Base-by-base conservation (phyloP, 2,113 vertebrate species). In the Bubo scandiacus region DNA sequence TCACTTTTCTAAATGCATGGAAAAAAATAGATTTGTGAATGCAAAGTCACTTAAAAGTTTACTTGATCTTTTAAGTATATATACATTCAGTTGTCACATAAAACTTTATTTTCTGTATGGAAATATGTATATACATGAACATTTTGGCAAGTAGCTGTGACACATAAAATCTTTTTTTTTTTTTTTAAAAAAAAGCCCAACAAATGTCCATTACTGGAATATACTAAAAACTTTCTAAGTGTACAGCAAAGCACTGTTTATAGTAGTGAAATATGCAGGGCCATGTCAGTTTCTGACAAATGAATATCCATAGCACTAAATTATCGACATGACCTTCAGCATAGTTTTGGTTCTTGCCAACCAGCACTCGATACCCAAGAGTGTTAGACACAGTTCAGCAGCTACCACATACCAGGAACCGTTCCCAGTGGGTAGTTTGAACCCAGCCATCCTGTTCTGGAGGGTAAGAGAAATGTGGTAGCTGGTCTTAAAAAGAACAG, bases 401-500 rank as follows among this genome's bases (percentile, higher is more conserved):
- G 32, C 14, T 32, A 81, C 52, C 45, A 42, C 32, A 59, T 36
- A 9, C 34, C 11, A 61, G 16, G 38, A 83, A 22, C 15, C 15
- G 22, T 62, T 78, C 68, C 36, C 36, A 84, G 8, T 0, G 30
- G 4, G 7, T 2, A 45, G 22, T 13, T 10, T 62, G 45, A 78
- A 70, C 1, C 7, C 36, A 67, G 9, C 2, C 26, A 43, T 52
- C 32, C 42, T 42, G 2, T 51, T 86, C 42, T 73, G 32, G 38
- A 66, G 20, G 22, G 8, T 61, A 42, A 61, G 40, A 80, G 74
- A 61, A 68, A 5, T 0, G 0, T 59, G 13, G 12, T 23, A 72
- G 20, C 12, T 43, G 14, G 26, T 72, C 14, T 68, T 32, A 32
- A 15, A 73, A 77, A 73, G n/a, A 73, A 32, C 5, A 38, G 6